phyloP scores from a whole-genome alignment of 2,888 invertebrate species.

The Dasypolia templi region DNA sequence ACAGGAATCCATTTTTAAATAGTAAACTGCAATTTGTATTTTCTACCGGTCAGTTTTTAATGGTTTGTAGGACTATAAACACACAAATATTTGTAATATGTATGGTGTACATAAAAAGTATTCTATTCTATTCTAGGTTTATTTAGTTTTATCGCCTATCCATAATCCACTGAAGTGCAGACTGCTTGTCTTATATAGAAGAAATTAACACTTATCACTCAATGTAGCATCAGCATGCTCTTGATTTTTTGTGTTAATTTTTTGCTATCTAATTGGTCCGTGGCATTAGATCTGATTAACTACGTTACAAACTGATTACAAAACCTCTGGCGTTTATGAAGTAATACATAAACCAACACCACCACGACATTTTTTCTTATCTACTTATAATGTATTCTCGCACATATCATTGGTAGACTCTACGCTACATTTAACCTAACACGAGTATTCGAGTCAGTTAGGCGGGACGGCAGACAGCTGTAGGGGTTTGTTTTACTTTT shows the following conservation, averaged over 20 bases:
- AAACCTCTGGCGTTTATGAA: background rate
- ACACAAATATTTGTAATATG: no score
- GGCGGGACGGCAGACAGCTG: constrained; percentile 35
- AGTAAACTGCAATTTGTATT: background rate
- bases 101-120: no score
- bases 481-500: constrained; percentile 43
- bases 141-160: background rate
- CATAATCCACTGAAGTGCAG: background rate
- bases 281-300: background rate
- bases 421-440: constrained; percentile 37
- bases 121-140: no score
- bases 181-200: background rate
- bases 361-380: background rate
- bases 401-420: background rate
- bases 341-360: background rate
- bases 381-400: constrained; percentile 6
- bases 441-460: constrained; percentile 23
- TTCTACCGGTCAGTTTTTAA: background rate
- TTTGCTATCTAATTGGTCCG: background rate
- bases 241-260: background rate
- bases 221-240: background rate
- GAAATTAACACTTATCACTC: background rate
- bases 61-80: background rate
- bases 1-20: background rate
- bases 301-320: background rate